A percentile compares a stretch with the other conserved stretches of the same genome.
These are phyloP conservation scores for Axea sp. DNA, from an alignment of 2,888 invertebrate species.

Conservation along the genomic window DNA sequence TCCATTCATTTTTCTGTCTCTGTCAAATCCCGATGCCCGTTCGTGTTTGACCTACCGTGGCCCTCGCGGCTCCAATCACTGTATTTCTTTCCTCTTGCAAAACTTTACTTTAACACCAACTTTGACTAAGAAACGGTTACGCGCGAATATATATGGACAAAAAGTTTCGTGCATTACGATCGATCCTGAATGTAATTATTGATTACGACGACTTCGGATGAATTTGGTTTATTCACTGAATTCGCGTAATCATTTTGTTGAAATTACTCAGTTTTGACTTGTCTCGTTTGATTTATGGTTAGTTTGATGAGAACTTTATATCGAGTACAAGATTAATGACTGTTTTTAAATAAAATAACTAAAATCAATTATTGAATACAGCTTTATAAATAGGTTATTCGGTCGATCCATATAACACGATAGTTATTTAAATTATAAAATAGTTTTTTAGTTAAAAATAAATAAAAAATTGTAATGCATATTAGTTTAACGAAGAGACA, in stretches of 20 bases:
- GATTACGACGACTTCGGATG: background rate
- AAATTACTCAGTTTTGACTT: no score
- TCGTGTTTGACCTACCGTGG: slow-evolving; percentile 44
- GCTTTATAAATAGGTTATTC: no score
- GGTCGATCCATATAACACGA: no score
- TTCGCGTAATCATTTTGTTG: background rate
- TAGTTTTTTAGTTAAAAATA: no score
- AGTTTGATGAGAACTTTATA: background rate
- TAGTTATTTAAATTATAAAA: no score
- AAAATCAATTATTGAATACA: no score
- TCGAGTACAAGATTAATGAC: background rate
- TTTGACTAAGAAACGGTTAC: slow-evolving; percentile 52
- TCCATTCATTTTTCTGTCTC: slow-evolving; percentile 23
- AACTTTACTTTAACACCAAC: slow-evolving; percentile 45
- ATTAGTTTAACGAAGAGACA: no score
- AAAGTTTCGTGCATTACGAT: slow-evolving; percentile 10
- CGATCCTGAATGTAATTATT: slow-evolving; percentile 18
- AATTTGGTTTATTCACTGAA: background rate
- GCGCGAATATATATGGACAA: slow-evolving; percentile 30
- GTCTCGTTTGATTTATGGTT: no score
- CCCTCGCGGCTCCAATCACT: slow-evolving; percentile 25
- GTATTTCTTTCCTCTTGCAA: slow-evolving; percentile 52
- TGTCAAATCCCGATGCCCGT: slow-evolving; percentile 15
- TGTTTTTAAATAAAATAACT: no score
- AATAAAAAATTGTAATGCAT: no score